These are phyloP conservation scores for Aurelia sp. DNA, from an alignment of 30 jellyfish, hydroid and myxozoan genomes.

Conservation along the genomic window DNA sequence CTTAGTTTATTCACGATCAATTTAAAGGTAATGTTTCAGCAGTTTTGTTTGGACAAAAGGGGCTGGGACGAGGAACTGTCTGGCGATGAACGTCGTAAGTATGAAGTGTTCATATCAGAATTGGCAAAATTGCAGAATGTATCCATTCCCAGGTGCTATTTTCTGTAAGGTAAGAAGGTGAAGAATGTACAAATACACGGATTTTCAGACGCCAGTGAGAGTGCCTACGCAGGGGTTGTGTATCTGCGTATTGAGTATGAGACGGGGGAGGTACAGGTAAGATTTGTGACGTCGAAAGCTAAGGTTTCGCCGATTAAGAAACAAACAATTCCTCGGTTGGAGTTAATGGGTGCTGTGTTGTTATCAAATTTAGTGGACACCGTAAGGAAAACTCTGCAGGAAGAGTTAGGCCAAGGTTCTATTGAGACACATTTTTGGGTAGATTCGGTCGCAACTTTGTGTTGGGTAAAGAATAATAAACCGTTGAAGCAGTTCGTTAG, in stretches of 20 bases:
- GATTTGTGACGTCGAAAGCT: constrained; percentile 72
- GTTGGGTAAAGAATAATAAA: constrained; percentile 50
- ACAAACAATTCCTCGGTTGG: constrained; percentile 75
- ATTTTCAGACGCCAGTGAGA: constrained; percentile 72
- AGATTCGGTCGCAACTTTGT: constrained; percentile 41
- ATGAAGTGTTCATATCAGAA: constrained; percentile 21
- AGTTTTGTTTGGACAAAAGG: constrained; percentile 61
- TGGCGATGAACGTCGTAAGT: constrained; percentile 18
- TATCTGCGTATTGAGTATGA: constrained; percentile 58
- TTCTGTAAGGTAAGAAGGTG: constrained; percentile 6
- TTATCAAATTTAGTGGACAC: not conserved
- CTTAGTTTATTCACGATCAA: constrained; percentile 41
- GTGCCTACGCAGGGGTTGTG: constrained; percentile 72
- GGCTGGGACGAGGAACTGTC: constrained; percentile 71
- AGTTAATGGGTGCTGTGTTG: constrained; percentile 71
- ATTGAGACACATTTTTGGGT: constrained; percentile 28
- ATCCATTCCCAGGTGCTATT: constrained; percentile 10
- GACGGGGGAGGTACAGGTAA: constrained; percentile 49
- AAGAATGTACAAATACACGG: constrained; percentile 61
- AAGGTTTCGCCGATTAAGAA: constrained; percentile 76
- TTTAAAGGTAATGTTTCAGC: constrained; percentile 57
- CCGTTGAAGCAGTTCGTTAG: constrained; percentile 23
- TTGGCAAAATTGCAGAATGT: not conserved
- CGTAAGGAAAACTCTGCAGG: not conserved
- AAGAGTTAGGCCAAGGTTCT: not conserved